Base-by-base conservation (phyloP, 1,140 invertebrate species). In the Temnothorax nylanderi region DNA sequence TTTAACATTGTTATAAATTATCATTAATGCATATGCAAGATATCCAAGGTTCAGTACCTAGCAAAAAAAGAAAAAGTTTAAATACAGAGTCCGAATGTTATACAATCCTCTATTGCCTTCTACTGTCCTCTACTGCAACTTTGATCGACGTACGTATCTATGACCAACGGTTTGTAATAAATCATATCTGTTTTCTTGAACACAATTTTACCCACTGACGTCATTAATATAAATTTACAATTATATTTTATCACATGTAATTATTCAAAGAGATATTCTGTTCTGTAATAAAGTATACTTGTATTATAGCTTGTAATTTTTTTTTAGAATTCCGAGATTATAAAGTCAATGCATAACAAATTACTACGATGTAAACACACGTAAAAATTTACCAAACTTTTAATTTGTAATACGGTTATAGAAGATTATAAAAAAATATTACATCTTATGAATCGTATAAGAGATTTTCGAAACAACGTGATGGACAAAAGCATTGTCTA, bases 1-100 rank as follows among this genome's bases (percentile, higher is more conserved):
- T 64, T 78, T 41, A 37, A 62, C 16, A 44, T 47, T 78, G 18
- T 78, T 78, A 34, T 78, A 44, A 32, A 67, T 71, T 80, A 80
- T 32, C 32, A 41, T 54, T 69, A 44, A 80, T 80, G 13, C 54
- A 54, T 64, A n/a, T 44, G 37, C n/a, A 18, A 77, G 26, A n/a
- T n/a, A n/a, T 8, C 4, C 62, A 44, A 54, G 18, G 7, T 72
- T 69, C 16, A 44, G 18, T 56, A 2, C 3, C 16, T 58, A 6
- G 13, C 34, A 21, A 26, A 21, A 65, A 32, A 49, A 16, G 13
- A 26, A 62, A 64, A 49, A n/a, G 6, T 65, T 54, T 3, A 65
- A 37, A 80, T 21, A 47, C 41, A 71, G 11, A 81, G 21, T 82
- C 65, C 37, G 34, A 56, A 13, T 18, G 18, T 82, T 58, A 64